Conservation (phyloP, 2,113 vertebrate species). For the Cyanistes caeruleus region DNA sequence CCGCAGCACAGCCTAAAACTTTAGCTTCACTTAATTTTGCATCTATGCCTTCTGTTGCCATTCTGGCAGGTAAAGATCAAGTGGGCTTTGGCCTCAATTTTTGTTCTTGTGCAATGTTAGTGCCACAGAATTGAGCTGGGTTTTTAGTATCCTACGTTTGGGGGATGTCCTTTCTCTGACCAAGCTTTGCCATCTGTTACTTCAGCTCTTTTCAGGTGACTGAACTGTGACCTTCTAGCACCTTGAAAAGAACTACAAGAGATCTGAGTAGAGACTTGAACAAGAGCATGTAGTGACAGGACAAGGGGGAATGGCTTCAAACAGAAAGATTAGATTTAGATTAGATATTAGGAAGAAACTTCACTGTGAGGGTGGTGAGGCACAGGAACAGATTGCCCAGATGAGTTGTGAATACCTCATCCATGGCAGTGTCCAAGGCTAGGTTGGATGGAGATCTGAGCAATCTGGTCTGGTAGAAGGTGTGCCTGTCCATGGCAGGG, state of each 20-base stretch:
- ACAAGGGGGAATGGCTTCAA: background rate
- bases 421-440: background rate
- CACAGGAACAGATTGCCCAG: background rate
- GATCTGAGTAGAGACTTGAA: background rate
- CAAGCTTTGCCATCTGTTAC: background rate
- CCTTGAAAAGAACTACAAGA: background rate
- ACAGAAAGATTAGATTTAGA: background rate
- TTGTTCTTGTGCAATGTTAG: background rate
- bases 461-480: background rate
- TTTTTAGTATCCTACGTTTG: background rate
- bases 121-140: background rate
- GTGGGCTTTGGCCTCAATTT: background rate
- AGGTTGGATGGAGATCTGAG: background rate
- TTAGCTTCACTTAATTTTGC: accelerated
- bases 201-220: background rate
- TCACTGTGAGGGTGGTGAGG: background rate
- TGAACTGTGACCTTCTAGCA: background rate
- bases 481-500: background rate
- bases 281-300: background rate
- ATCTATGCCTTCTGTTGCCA: accelerated
- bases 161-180: background rate
- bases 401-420: background rate
- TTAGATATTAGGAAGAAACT: background rate
- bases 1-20: background rate
- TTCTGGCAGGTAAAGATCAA: background rate